phyloP scores from a whole-genome alignment of 2,113 vertebrate species.

The Clarias batrachus region DNA sequence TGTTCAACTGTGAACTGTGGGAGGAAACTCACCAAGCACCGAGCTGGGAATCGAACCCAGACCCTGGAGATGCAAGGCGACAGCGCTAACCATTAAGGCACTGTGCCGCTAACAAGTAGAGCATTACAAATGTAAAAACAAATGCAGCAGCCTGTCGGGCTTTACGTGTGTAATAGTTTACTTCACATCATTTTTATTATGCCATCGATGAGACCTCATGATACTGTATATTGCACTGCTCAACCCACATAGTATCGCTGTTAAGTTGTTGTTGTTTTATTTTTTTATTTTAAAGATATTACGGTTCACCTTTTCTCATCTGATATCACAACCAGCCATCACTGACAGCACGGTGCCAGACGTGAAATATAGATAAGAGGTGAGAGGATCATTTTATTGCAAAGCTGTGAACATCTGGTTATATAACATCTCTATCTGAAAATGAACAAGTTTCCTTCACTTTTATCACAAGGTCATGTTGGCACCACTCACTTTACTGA shows the following conservation, averaged over 20 bases:
- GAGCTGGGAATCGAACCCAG: too few species aligned
- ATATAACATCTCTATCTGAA: slow-evolving; percentile 28
- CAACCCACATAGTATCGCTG: neutral
- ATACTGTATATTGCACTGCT: neutral
- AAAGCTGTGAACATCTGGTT: slow-evolving; percentile 24
- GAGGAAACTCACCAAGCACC: too few species aligned
- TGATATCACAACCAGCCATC: neutral
- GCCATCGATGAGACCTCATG: neutral
- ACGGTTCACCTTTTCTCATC: neutral
- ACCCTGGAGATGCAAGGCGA: too few species aligned
- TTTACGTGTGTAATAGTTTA: neutral
- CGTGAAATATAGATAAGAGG: slow-evolving; percentile 15
- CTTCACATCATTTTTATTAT: neutral
- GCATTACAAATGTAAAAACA: neutral
- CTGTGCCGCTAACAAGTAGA: too few species aligned
- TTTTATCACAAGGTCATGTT: slow-evolving; percentile 36
- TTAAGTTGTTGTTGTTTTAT: neutral
- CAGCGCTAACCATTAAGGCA: too few species aligned
- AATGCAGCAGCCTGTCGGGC: neutral
- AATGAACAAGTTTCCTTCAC: slow-evolving; percentile 18
- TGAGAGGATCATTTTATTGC: slow-evolving; percentile 9
- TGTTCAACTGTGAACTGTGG: too few species aligned
- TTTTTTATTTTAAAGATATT: neutral
- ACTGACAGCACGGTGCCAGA: neutral
- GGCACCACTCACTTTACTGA: neutral